These are phyloP conservation scores for Papilio xuthus DNA, from an alignment of 1,140 invertebrate species.

Conservation along the genomic window DNA sequence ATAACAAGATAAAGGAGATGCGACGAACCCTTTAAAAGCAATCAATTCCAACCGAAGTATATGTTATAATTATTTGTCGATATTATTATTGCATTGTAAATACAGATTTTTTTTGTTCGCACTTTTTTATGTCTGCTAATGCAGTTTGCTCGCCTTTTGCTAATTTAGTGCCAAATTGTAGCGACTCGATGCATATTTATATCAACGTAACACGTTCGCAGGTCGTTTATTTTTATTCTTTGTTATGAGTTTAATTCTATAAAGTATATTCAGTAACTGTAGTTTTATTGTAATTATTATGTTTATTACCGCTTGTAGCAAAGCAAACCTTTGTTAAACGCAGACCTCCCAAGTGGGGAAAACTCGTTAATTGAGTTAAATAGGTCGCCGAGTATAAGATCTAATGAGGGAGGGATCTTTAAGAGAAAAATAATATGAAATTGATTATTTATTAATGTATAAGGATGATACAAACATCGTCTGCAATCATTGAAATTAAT, in stretches of 20 bases:
- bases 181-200: neutral
- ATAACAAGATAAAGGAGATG: constrained; percentile 31
- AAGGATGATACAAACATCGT: no score
- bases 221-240: constrained; percentile 24
- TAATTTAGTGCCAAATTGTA: constrained; percentile 11
- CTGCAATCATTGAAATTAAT: no score
- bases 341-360: neutral
- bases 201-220: neutral
- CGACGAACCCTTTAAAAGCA: constrained; percentile 32
- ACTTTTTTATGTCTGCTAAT: constrained; percentile 26
- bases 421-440: no score
- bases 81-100: constrained; percentile 1
- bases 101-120: neutral
- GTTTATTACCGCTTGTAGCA: constrained; percentile 8
- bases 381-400: neutral
- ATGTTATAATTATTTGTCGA: constrained; percentile 30
- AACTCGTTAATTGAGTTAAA: neutral
- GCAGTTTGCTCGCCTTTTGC: constrained; percentile 22
- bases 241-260: constrained; percentile 14
- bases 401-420: no score
- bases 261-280: constrained; percentile 9
- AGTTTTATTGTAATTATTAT: constrained; percentile 13
- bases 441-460: no score
- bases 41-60: constrained; percentile 23
- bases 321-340: neutral